Percentiles rank a stretch among this genome's conserved stretches.
Conservation (phyloP, 2,113 vertebrate genomes). For the Trachemys scripta region DNA sequence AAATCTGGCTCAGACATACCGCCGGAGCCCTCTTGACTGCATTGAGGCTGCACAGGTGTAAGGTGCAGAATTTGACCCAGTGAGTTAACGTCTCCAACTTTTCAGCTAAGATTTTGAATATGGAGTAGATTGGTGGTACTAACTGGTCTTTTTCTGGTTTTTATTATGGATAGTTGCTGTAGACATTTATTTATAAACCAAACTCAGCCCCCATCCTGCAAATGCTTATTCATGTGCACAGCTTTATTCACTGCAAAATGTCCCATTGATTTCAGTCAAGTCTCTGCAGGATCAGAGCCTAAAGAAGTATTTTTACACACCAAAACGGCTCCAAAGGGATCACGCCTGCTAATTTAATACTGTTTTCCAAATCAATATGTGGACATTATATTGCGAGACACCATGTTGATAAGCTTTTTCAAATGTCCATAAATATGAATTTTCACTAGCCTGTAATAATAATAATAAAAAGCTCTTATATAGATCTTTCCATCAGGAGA, state of each 20-base stretch:
- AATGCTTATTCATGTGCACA: background rate
- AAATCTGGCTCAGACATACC: background rate
- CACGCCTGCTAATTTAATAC: background rate
- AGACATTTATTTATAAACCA: background rate
- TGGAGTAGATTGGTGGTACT: background rate
- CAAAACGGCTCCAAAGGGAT: background rate
- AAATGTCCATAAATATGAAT: background rate
- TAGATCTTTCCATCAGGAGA: background rate
- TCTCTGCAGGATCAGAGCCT: background rate
- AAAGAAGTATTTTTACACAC: background rate
- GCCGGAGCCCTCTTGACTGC: background rate
- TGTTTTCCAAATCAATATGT: background rate
- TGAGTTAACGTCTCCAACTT: background rate
- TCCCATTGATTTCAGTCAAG: background rate
- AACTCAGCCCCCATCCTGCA: background rate
- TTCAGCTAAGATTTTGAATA: too few species aligned
- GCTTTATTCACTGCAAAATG: background rate
- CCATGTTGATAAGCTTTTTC: background rate
- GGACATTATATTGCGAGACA: background rate
- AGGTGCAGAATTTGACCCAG: background rate
- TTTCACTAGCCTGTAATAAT: background rate
- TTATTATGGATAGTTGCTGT: background rate
- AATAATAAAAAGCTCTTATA: background rate
- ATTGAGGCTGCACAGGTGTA: background rate
- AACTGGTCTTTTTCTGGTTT: background rate